phyloP scores from a whole-genome alignment of 2,797 vertebrate genomes.

The Acipenser transmontanus region DNA sequence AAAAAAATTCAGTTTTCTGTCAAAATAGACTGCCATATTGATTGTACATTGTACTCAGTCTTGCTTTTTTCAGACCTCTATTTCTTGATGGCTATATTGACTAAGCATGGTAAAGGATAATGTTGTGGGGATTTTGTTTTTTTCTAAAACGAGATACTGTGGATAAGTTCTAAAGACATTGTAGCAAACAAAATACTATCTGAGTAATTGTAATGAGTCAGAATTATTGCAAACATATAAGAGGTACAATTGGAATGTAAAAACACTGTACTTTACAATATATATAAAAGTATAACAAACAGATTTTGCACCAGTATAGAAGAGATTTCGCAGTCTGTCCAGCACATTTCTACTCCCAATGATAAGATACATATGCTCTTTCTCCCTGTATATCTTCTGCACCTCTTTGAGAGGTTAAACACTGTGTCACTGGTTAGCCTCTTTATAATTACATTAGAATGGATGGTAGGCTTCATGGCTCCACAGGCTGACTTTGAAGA shows the following conservation, averaged over 20 bases:
- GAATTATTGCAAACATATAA: too few relatives aligned
- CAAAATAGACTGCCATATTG: slow-evolving; percentile 61
- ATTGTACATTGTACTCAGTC: slow-evolving; percentile 56
- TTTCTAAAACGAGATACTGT: too few relatives aligned
- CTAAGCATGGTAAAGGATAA: neutral
- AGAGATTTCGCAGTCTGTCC: neutral
- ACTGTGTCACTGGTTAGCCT: slow-evolving; percentile 47
- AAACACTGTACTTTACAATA: too few relatives aligned
- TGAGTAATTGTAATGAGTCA: too few relatives aligned
- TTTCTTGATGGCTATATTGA: slow-evolving; percentile 7
- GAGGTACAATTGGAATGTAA: too few relatives aligned
- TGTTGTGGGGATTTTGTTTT: too few relatives aligned
- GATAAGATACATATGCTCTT: slow-evolving; percentile 25
- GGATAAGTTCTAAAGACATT: too few relatives aligned
- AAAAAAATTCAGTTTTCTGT: slow-evolving; percentile 68
- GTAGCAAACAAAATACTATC: too few relatives aligned
- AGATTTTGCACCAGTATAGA: too few relatives aligned
- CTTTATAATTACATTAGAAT: slow-evolving; percentile 60
- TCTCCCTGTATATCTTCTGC: slow-evolving; percentile 44
- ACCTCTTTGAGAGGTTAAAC: slow-evolving; percentile 47
- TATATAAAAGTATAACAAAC: too few relatives aligned
- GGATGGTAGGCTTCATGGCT: slow-evolving; percentile 43
- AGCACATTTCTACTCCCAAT: neutral
- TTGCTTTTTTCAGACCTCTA: slow-evolving; percentile 23
- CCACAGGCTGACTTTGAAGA: slow-evolving; percentile 28